phyloP scores from a whole-genome alignment of 2,113 vertebrate genomes.

The Callochromis pleurospilus region DNA sequence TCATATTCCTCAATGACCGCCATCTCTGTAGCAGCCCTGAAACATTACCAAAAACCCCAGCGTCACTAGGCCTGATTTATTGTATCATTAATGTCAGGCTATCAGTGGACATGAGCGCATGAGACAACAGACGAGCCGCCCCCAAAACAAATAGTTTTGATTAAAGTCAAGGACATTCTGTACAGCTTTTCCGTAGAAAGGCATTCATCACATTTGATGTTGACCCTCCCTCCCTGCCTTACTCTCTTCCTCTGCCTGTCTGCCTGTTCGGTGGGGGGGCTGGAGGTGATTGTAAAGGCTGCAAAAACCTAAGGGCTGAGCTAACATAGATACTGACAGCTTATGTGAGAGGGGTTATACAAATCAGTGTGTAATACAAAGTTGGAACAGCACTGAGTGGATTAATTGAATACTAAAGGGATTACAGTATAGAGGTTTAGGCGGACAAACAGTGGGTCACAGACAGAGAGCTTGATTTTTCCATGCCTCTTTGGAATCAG shows the following conservation, averaged over 20 bases:
- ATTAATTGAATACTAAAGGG: slow-evolving; percentile 67
- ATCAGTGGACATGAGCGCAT: slow-evolving; percentile 97
- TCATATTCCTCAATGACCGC: slow-evolving; percentile 56
- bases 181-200: slow-evolving; percentile 93
- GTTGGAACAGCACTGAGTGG: slow-evolving; percentile 58
- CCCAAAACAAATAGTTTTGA: slow-evolving; percentile 98
- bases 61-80: slow-evolving; percentile 94
- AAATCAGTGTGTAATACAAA: slow-evolving; percentile 57
- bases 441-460: slow-evolving; percentile 58
- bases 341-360: slow-evolving; percentile 61
- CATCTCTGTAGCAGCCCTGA: slow-evolving; percentile 65
- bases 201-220: slow-evolving; percentile 95
- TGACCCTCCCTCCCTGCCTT: slow-evolving; percentile 78
- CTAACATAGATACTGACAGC: slow-evolving; percentile 71
- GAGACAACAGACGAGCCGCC: slow-evolving; percentile 91
- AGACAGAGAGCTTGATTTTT: slow-evolving; percentile 45
- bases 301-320: slow-evolving; percentile 66
- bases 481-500: slow-evolving; percentile 24
- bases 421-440: slow-evolving; percentile 60
- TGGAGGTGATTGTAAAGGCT: slow-evolving; percentile 65
- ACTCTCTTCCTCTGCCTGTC: slow-evolving; percentile 14
- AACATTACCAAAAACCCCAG: slow-evolving; percentile 88
- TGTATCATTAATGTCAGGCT: slow-evolving; percentile 98
- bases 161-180: slow-evolving; percentile 99
- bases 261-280: neutral